phyloP scores from a whole-genome alignment of 2,888 invertebrate genomes.

The Onthophagus sagittarius region DNA sequence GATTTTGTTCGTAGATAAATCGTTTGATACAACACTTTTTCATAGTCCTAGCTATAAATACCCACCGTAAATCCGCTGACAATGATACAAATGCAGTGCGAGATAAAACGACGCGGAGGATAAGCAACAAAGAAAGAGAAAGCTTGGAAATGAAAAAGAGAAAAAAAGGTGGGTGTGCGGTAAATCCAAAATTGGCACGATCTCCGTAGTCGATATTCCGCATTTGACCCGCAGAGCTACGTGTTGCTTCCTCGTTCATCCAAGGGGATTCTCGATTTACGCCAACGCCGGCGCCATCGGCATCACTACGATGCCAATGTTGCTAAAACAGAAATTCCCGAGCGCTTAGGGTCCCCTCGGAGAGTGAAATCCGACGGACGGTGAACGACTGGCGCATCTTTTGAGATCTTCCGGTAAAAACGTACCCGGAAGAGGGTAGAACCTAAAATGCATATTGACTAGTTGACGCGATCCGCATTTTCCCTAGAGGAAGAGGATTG shows the following conservation, averaged over 20 bases:
- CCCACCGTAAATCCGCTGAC: neutral
- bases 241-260: slow-evolving; percentile 2
- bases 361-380: slow-evolving; percentile 2
- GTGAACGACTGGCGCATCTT: neutral
- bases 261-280: neutral
- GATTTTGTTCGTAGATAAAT: neutral
- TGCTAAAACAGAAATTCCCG: slow-evolving; percentile 12
- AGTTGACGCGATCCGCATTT: slow-evolving; percentile 4
- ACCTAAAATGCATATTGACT: slow-evolving; percentile 11
- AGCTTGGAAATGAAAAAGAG: neutral
- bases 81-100: neutral
- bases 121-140: neutral
- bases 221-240: slow-evolving; percentile 10
- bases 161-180: neutral
- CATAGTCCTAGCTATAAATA: neutral
- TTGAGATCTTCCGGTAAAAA: neutral
- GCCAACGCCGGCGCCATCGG: neutral
- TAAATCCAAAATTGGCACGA: slow-evolving; percentile 7
- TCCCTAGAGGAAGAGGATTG: neutral
- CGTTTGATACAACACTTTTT: neutral
- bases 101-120: too few relatives aligned
- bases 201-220: slow-evolving; percentile 8
- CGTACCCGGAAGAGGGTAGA: neutral
- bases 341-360: slow-evolving; percentile 4
- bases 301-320: neutral